phyloP scores from a whole-genome alignment of 2,888 invertebrate species.

The Embidobia sp. region DNA sequence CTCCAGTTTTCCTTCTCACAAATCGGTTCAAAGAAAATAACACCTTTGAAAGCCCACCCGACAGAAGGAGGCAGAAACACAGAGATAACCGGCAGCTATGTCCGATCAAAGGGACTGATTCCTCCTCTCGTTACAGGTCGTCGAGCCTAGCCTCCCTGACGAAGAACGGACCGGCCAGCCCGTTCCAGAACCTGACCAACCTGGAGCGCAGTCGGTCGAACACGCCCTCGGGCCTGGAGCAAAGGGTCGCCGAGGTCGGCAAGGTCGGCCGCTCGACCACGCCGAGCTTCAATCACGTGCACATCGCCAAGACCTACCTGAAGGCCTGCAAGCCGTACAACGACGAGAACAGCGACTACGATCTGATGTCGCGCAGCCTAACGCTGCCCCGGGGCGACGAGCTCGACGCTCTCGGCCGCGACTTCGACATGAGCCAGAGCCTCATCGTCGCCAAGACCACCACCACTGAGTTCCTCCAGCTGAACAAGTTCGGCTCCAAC shows the following conservation, averaged over 20 bases:
- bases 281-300: conserved; percentile 72
- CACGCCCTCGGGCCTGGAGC: conserved; percentile 65
- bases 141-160: conserved; percentile 77
- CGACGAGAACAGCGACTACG: conserved; percentile 69
- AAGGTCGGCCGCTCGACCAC: conserved; percentile 76
- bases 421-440: conserved; percentile 80
- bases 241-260: conserved; percentile 33
- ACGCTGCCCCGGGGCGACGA: conserved; percentile 71
- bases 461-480: conserved; percentile 78
- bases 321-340: conserved; percentile 71
- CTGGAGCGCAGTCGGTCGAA: conserved; percentile 72
- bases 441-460: conserved; percentile 79
- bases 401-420: conserved; percentile 71
- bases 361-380: conserved; percentile 75
- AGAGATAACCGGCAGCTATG: too few relatives aligned
- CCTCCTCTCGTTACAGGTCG: conserved; percentile 73
- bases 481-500: conserved; percentile 77
- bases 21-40: too few relatives aligned
- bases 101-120: neutral
- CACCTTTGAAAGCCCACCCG: too few relatives aligned
- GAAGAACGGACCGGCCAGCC: conserved; percentile 77
- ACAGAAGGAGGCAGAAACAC: too few relatives aligned
- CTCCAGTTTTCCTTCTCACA: too few relatives aligned
- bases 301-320: conserved; percentile 72
- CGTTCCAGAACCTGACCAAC: conserved; percentile 74